Base-by-base conservation (phyloP, 1,140 invertebrate species). In the Caenorhabditis briggsae region DNA sequence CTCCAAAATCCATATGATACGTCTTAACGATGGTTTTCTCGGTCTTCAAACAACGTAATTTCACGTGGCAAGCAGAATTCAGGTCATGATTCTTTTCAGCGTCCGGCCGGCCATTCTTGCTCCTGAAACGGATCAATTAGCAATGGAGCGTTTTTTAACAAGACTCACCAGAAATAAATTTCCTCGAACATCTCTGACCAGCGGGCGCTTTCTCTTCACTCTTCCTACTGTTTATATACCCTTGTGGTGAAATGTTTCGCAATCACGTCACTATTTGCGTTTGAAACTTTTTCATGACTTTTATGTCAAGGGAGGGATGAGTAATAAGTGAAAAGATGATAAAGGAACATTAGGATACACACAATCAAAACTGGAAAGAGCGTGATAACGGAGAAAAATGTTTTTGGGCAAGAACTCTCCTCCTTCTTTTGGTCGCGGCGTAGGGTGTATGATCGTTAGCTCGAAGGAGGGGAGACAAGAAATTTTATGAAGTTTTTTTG, bases 111-210 rank as follows among this genome's bases (percentile, higher is more conserved):
- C 70, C 43, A 25, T 78, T 50, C 8, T 78, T 78, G 7, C 7
- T 78, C 70, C 70, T 78, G 20, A 78, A 78, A 50, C 5, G 2
- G 18, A n/a, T 5, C 5, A 46, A 46, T 18, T 25, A 11, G 14
- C 20, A 70, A 46, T n/a, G 11, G 0, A 16, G 46, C n/a, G n/a
- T n/a, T n/a, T n/a, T n/a, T n/a, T n/a, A n/a, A 43, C 41, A 70
- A 18, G 5, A 43, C 64, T 70, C 64, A 70, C 64, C 64, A 70
- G 46, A 46, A 70, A 46, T 70, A 70, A 70, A 48, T 48, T 46
- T 70, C 64, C 64, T 70, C 64, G 20, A 25, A 12, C 41, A 70
- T 46, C 16, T n/a, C 46, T 61, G 59, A 61, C 59, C 59, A 61
- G 20, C 59, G 23, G 20, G 25, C 59, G 25, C 59, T 61, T 61